These are phyloP conservation scores for Tragelaphus oryx DNA, from an alignment of 2,797 vertebrate genomes.

Conservation along the genomic window DNA sequence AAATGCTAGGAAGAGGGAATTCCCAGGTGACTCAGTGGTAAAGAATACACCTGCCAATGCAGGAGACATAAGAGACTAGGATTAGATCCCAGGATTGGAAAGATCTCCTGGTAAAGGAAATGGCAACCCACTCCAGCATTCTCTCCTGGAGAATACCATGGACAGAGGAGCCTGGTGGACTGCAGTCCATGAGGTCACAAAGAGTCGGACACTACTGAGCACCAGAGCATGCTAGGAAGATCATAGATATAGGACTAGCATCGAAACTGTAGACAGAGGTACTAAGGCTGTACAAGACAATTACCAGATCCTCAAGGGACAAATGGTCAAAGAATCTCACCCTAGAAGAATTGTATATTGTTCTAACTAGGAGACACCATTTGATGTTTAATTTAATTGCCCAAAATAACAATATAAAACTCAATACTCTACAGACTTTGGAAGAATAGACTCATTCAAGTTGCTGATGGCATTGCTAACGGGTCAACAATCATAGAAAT, in stretches of 20 bases:
- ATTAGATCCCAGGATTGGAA: neutral
- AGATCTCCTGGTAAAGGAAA: neutral
- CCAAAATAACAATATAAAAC: constrained; percentile 7
- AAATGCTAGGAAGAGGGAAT: neutral
- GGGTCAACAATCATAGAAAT: constrained; percentile 26
- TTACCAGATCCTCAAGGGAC: neutral
- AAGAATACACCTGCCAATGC: neutral
- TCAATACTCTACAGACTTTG: neutral
- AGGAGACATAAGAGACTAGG: neutral
- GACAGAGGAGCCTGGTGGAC: neutral
- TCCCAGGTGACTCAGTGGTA: neutral
- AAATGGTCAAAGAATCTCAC: neutral
- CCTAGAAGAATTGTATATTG: neutral
- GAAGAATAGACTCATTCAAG: neutral
- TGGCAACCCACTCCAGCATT: neutral
- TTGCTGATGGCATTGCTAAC: constrained; percentile 7
- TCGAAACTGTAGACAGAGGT: neutral
- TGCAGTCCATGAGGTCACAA: neutral
- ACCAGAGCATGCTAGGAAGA: neutral
- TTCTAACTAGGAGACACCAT: neutral
- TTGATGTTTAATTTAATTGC: neutral
- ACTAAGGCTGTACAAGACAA: neutral
- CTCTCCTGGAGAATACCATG: neutral
- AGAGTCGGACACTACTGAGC: neutral
- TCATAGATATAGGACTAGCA: neutral